phyloP scores from a whole-genome alignment of 2,113 vertebrate species.

The Daubentonia madagascariensis region DNA sequence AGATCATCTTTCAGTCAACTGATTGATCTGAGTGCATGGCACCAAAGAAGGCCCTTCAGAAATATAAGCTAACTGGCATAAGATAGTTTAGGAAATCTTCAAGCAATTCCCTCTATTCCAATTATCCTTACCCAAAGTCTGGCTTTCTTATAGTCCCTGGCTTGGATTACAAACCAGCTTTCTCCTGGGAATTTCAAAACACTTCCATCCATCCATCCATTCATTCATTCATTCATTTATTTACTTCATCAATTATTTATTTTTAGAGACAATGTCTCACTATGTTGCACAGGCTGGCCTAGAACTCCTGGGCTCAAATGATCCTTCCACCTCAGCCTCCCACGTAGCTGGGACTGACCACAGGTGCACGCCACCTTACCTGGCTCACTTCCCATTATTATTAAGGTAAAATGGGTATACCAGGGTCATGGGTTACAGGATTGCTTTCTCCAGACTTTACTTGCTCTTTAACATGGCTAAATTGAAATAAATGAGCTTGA shows the following conservation, averaged over 20 bases:
- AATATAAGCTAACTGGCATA: neutral
- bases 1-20: neutral
- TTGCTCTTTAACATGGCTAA: conserved; percentile 30
- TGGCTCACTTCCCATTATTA: neutral
- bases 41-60: neutral
- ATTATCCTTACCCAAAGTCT: neutral
- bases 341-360: too few species aligned
- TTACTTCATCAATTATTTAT: too few species aligned
- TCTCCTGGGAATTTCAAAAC: conserved; percentile 39
- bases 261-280: too few species aligned
- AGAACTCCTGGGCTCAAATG: too few species aligned
- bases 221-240: too few species aligned
- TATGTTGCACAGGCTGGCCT: too few species aligned
- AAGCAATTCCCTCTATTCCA: neutral
- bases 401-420: neutral
- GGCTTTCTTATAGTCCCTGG: neutral
- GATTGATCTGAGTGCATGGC: neutral
- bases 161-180: conserved; percentile 25
- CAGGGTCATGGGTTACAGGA: neutral
- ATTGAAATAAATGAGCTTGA: conserved; percentile 19
- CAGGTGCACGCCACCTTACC: too few species aligned
- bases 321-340: too few species aligned
- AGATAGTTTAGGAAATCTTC: neutral
- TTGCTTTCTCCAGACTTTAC: neutral
- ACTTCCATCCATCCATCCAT: neutral